These are phyloP conservation scores for Nothoprocta pentlandii DNA, from an alignment of 2,113 vertebrate genomes.

Conservation along the genomic window DNA sequence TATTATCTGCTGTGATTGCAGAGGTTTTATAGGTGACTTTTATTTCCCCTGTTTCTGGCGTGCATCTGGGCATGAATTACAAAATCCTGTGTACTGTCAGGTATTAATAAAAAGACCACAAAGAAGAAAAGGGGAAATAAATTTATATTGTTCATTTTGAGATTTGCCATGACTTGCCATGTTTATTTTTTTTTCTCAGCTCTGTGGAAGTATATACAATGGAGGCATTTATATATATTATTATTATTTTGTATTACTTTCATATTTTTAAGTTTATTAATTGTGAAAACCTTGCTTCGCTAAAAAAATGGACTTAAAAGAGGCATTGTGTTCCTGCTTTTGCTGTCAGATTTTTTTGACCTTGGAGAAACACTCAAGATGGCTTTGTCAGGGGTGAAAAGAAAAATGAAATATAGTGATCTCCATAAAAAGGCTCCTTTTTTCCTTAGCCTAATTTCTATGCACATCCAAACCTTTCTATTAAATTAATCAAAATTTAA, in stretches of 20 bases:
- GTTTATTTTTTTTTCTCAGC: neutral
- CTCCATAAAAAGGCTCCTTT: neutral
- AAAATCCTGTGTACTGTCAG: neutral
- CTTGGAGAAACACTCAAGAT: neutral
- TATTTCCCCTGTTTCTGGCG: neutral
- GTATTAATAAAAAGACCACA: neutral
- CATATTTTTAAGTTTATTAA: neutral
- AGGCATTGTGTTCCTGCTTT: neutral
- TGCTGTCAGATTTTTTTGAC: neutral
- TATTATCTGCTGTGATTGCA: conserved; percentile 5
- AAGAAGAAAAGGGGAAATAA: neutral
- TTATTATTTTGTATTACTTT: neutral
- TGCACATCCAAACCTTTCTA: neutral
- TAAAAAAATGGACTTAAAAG: neutral
- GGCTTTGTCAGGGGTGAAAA: neutral
- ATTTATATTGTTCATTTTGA: neutral
- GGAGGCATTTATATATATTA: neutral
- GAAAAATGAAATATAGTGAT: neutral
- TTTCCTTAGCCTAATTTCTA: neutral
- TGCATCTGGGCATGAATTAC: neutral
- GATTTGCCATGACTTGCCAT: neutral
- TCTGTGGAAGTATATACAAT: neutral
- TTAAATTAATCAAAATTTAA: neutral
- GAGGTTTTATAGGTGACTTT: conserved; percentile 21
- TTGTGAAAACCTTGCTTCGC: neutral